Conservation (phyloP, 1,140 invertebrate genomes). For the Megalonaias nervosa region DNA sequence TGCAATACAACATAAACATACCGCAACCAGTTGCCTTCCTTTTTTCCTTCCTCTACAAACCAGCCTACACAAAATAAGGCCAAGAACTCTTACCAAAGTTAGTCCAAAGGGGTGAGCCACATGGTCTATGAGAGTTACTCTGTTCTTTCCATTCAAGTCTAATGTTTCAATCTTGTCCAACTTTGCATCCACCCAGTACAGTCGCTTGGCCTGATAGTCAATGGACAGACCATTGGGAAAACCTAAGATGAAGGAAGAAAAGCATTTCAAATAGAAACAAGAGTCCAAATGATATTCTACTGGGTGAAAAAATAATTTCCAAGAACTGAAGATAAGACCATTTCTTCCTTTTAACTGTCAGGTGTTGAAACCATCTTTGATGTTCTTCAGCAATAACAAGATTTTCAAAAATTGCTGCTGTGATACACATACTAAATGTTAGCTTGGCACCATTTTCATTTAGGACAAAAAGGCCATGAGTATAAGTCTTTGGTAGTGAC, state of each 20-base stretch:
- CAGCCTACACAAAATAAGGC: neutral
- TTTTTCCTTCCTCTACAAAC: neutral
- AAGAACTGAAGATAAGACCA: neutral
- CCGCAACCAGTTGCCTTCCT: neutral
- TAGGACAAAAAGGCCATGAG: no score
- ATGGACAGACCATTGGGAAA: slow-evolving; percentile 97
- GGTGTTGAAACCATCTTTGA: no score
- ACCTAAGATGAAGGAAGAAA: slow-evolving; percentile 81
- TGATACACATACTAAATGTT: no score
- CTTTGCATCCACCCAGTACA: slow-evolving; percentile 99
- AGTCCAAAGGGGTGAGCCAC: slow-evolving; percentile 99
- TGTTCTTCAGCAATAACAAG: no score
- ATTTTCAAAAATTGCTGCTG: no score
- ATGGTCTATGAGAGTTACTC: slow-evolving; percentile 78
- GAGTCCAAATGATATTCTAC: no score
- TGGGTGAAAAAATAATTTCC: neutral
- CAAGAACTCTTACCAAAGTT: slow-evolving; percentile 77
- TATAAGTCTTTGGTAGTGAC: no score
- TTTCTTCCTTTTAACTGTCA: neutral
- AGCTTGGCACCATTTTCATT: no score
- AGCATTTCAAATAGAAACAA: neutral
- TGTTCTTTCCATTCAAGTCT: slow-evolving; percentile 85
- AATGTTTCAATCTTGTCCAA: slow-evolving; percentile 89
- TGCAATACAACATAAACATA: neutral
- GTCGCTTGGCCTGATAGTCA: slow-evolving; percentile 95